Evolutionary conservation across 2,888 invertebrate species (phyloP).

Genomic region (Hesperia comma): DNA sequence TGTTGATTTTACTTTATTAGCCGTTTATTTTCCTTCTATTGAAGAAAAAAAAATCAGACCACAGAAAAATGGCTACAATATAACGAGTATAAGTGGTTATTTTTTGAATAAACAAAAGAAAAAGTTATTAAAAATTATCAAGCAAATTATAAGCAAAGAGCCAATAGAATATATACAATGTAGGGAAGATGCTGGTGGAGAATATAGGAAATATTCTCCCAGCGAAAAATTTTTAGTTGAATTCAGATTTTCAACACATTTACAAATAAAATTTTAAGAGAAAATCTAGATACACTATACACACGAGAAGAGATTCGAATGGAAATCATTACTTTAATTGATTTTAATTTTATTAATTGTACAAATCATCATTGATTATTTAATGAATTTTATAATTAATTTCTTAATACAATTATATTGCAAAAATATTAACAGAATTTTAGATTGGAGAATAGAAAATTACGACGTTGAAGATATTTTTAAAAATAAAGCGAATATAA

Average conservation of each 20-base stretch:
- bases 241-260: not conserved
- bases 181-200: slow-evolving; percentile 16
- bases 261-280: not conserved
- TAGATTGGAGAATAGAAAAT: slow-evolving; percentile 3
- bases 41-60: not conserved
- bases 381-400: slow-evolving; percentile 6
- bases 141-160: not conserved
- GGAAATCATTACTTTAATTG: not conserved
- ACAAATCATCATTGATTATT: not conserved
- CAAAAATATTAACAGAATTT: slow-evolving; percentile 10
- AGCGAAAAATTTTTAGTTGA: slow-evolving; percentile 5
- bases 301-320: not conserved
- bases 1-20: not conserved
- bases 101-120: slow-evolving; percentile 5
- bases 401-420: not conserved
- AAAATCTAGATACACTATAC: not conserved
- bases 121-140: not conserved
- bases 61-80: not conserved
- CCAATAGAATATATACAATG: not conserved
- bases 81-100: slow-evolving; percentile 11
- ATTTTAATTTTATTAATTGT: not conserved
- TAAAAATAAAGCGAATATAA: not conserved
- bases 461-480: not conserved
- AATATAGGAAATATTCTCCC: slow-evolving; percentile 11
- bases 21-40: not conserved